Conservation (phyloP, 2,888 invertebrate species). For the Diabrotica balteata region DNA sequence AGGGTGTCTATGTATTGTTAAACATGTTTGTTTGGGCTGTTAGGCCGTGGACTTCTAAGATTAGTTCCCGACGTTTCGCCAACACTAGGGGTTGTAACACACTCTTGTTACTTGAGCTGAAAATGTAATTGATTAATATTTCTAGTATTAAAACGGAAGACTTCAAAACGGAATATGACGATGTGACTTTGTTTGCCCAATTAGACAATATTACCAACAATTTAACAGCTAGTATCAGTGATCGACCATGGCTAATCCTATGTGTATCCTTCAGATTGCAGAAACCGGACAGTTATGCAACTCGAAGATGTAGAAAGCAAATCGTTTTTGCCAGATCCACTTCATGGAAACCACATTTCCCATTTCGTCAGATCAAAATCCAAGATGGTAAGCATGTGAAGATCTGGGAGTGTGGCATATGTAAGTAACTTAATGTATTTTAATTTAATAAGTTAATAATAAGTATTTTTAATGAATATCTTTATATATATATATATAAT, state of each 20-base stretch:
- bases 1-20: no score
- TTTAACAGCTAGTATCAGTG: slow-evolving; percentile 27
- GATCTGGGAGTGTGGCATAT: slow-evolving; percentile 78
- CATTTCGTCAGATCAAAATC: slow-evolving; percentile 73
- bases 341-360: slow-evolving; percentile 46
- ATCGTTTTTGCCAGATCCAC: slow-evolving; percentile 1
- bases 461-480: no score
- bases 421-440: slow-evolving; percentile 60
- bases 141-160: slow-evolving; percentile 49
- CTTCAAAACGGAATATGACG: slow-evolving; percentile 47
- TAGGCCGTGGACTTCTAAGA: no score
- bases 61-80: no score
- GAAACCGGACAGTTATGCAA: slow-evolving; percentile 18
- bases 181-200: slow-evolving; percentile 47
- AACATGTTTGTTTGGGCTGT: no score
- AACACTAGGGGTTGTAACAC: no score
- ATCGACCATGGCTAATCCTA: slow-evolving; percentile 35
- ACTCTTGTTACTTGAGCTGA: background rate
- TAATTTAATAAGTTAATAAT: no score
- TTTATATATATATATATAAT: no score
- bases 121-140: slow-evolving; percentile 1
- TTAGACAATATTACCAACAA: slow-evolving; percentile 42
- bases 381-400: slow-evolving; percentile 73
- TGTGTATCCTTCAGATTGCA: slow-evolving; percentile 19
- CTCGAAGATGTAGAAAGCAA: slow-evolving; percentile 17